Evolutionary conservation across 1,140 invertebrate genomes (phyloP), one percentile per base, ranked within the genome.

Genomic region (Drosophila auraria): DNA sequence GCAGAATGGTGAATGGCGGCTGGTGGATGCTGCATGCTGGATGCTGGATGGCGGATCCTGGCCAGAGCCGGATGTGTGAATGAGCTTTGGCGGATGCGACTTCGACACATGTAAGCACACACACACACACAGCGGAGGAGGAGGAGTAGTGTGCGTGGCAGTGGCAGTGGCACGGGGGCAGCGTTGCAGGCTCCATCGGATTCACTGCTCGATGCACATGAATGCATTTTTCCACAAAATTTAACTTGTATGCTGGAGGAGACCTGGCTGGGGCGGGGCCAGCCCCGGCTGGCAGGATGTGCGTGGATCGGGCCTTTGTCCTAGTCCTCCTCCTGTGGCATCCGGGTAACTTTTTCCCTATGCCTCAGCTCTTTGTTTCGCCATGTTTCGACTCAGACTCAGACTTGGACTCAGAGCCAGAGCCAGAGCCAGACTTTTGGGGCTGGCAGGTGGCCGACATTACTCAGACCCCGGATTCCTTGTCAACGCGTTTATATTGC

Each of bases 181-280:
- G 30, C 27, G 62, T 17, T 78, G 79, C 73, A 79, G 76, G 80
- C 80, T 82, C 80, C 80, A 82, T 82, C 80, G 80, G 80, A 82
- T 82, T 82, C 80, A 82, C 80, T 82, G 74, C 54, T 82, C 80
- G 66, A 82, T 82, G 80, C 80, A 82, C 80, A 82, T 82, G 80
- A 82, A 82, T 82, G 80, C 80, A 78, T 82, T 78, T 82, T 82
- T 82, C 80, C 80, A 82, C 80, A 82, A 82, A 82, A 82, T 82
- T 82, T 82, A 82, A 82, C 80, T 82, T 82, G 63, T 82, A 82
- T 57, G 69, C 44, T 5, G 15, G n/a, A 2, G 25, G 33, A 20
- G 57, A 36, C 9, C 30, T 30, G 30, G 30, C 30, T 30, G 7
- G 4, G 40, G 49, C 25, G 8, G 4, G 20, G 20, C 20, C 20